phyloP scores from a whole-genome alignment of 2,888 invertebrate genomes.

The Camptogramma bilineatum region DNA sequence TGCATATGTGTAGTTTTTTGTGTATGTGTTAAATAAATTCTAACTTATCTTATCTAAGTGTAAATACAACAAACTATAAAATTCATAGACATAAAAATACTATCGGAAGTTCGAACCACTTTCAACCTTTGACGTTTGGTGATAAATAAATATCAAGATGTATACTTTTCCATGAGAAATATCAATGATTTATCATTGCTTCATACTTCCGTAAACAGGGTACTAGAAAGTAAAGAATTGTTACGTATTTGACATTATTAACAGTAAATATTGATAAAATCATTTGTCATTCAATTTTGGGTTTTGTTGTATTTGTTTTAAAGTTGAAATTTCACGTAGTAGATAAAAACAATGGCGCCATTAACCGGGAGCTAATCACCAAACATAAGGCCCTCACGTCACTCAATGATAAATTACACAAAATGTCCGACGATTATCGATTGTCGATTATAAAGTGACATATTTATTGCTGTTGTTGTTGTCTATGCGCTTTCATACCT shows the following conservation, averaged over 20 bases:
- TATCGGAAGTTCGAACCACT: too few species aligned
- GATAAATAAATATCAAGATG: too few species aligned
- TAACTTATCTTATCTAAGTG: too few species aligned
- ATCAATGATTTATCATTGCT: too few species aligned
- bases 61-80: too few species aligned
- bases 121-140: too few species aligned
- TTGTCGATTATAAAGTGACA: conserved; percentile 47
- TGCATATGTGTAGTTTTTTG: too few species aligned
- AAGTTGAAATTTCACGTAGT: conserved; percentile 22
- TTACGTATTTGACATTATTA: not conserved
- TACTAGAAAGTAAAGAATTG: too few species aligned
- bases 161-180: too few species aligned
- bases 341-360: conserved; percentile 32
- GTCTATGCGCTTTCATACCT: conserved; percentile 21
- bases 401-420: conserved; percentile 49
- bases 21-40: too few species aligned
- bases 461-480: conserved; percentile 40
- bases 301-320: conserved; percentile 3
- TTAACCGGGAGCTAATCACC: conserved; percentile 48
- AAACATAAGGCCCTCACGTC: conserved; percentile 47
- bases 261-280: conserved; percentile 8
- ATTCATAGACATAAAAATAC: too few species aligned
- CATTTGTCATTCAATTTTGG: not conserved
- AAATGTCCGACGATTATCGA: conserved; percentile 44
- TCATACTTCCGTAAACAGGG: too few species aligned